Percentiles rank a stretch among this genome's conserved stretches.
phyloP scores from a whole-genome alignment of 2,888 invertebrate genomes.

The Clistopyga incitator region DNA sequence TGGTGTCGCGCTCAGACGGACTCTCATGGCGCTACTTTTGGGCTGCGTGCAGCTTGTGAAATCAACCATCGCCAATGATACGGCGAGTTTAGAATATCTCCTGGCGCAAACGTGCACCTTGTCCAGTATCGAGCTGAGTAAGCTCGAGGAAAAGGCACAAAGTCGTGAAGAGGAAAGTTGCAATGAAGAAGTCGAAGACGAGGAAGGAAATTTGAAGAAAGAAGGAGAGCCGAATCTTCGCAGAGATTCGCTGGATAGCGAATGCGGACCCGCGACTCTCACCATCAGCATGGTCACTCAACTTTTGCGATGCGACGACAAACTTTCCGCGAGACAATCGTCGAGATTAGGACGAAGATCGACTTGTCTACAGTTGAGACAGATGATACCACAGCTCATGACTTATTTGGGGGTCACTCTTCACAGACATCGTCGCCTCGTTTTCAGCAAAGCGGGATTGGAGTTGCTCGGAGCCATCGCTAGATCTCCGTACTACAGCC shows the following conservation, averaged over 20 bases:
- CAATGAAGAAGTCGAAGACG: constrained; percentile 47
- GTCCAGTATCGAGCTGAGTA: constrained; percentile 79
- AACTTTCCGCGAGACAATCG: constrained; percentile 53
- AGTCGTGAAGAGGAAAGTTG: constrained; percentile 60
- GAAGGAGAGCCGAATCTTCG: constrained; percentile 27
- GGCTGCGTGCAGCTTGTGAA: constrained; percentile 80
- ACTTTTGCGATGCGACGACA: constrained; percentile 73
- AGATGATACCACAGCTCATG: constrained; percentile 80
- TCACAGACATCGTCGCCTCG: constrained; percentile 78
- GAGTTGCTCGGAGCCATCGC: constrained; percentile 79
- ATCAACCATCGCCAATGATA: constrained; percentile 75
- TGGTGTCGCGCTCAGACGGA: constrained; percentile 78
- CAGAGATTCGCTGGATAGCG: constrained; percentile 60
- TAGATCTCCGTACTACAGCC: constrained; percentile 76
- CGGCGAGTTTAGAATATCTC: constrained; percentile 78
- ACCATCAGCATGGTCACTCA: constrained; percentile 80
- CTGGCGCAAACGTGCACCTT: constrained; percentile 78
- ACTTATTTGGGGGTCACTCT: constrained; percentile 77
- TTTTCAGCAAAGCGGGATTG: constrained; percentile 79
- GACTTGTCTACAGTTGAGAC: constrained; percentile 77
- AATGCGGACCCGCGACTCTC: constrained; percentile 80
- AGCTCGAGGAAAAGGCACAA: constrained; percentile 77
- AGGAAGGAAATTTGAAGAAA: constrained; percentile 39
- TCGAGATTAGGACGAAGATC: constrained; percentile 71
- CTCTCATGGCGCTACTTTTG: constrained; percentile 78